A percentile compares a stretch with the other conserved stretches of the same genome.
phyloP scores from a whole-genome alignment of 23 tunicate species.

The Oikopleura albicans region DNA sequence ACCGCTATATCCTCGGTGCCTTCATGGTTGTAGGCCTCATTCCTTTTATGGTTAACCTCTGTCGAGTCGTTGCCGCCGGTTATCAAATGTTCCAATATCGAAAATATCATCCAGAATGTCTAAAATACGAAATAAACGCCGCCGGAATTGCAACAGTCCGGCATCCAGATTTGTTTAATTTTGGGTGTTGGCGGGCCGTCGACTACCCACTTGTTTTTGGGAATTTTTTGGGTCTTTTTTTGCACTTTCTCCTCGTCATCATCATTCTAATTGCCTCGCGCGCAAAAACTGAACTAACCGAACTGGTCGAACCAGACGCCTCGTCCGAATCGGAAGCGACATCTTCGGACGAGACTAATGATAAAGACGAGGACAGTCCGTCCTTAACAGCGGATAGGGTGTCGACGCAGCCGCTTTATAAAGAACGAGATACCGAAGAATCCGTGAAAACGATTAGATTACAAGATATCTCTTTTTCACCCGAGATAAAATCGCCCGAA shows the following conservation, averaged over 20 bases:
- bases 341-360: too few relatives aligned
- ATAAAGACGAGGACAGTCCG: too few relatives aligned
- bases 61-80: neutral
- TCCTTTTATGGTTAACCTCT: neutral
- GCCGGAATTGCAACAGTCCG: neutral
- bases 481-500: too few relatives aligned
- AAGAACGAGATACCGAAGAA: too few relatives aligned
- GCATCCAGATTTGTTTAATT: neutral
- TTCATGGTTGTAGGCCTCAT: neutral
- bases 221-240: neutral
- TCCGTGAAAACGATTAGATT: too few relatives aligned
- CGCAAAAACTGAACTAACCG: too few relatives aligned
- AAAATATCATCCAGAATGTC: neutral
- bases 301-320: too few relatives aligned
- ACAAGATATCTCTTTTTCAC: too few relatives aligned
- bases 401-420: too few relatives aligned
- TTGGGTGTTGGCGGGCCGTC: neutral
- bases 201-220: conserved; percentile 5
- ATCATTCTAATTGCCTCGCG: neutral
- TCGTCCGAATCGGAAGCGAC: too few relatives aligned
- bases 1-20: neutral
- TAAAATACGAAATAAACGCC: neutral
- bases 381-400: too few relatives aligned
- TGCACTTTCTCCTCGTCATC: neutral
- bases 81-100: neutral